Evolutionary conservation across 2,888 invertebrate species (phyloP).

Genomic region (Drosophila demipolita): DNA sequence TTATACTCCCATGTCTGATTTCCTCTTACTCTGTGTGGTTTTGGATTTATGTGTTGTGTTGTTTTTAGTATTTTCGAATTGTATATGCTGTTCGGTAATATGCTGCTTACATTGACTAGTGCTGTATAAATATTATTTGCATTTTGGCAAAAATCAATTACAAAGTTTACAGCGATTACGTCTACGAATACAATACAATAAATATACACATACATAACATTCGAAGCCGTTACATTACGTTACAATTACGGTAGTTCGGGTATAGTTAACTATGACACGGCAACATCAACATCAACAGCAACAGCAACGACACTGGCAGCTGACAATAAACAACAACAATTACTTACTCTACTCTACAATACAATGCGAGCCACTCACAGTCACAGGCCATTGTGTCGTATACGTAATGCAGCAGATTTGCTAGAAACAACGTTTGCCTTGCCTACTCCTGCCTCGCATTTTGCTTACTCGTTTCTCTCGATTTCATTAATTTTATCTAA

Average conservation of each 20-base stretch:
- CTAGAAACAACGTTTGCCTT: constrained; percentile 1
- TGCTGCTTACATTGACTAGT: constrained; percentile 48
- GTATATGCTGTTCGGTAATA: constrained; percentile 13
- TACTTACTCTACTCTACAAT: constrained; percentile 30
- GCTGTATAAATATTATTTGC: constrained; percentile 25
- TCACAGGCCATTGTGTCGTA: constrained; percentile 43
- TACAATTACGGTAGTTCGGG: constrained; percentile 39
- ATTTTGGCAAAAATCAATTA: constrained; percentile 41
- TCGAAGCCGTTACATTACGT: constrained; percentile 50
- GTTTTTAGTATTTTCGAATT: neutral
- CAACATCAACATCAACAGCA: constrained; percentile 46
- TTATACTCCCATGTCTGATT: constrained; percentile 8
- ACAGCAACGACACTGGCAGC: constrained; percentile 19
- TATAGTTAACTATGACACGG: constrained; percentile 68
- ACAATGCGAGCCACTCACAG: constrained; percentile 23
- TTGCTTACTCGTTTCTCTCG: neutral
- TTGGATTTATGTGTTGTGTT: neutral
- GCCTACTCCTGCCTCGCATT: constrained; percentile 2
- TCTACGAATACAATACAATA: constrained; percentile 42
- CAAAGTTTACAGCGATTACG: constrained; percentile 44
- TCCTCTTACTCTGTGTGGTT: neutral
- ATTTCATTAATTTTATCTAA: constrained; percentile 6
- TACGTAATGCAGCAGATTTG: constrained; percentile 41
- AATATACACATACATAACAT: constrained; percentile 44
- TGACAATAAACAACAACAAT: constrained; percentile 49